These are phyloP conservation scores for Brachyptera putata DNA, from an alignment of 2,888 invertebrate genomes.

Conservation along the genomic window DNA sequence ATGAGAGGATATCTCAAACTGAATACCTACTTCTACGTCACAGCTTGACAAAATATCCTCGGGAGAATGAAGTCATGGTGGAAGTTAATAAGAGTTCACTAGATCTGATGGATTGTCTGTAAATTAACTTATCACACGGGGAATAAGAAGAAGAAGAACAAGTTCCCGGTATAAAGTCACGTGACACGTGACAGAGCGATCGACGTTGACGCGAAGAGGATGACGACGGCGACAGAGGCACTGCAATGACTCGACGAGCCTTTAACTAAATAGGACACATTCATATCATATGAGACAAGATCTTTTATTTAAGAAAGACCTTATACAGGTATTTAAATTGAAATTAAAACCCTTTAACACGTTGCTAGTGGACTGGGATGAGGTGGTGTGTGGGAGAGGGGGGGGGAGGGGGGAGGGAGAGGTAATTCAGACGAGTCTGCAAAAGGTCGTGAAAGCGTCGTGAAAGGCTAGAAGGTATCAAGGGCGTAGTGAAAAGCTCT, in stretches of 20 bases:
- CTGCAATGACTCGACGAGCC: slow-evolving; percentile 25
- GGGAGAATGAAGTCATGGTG: background rate
- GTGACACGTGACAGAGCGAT: slow-evolving; percentile 23
- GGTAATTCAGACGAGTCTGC: slow-evolving; percentile 2
- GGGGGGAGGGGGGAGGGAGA: background rate
- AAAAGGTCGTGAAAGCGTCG: background rate
- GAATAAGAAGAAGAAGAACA: slow-evolving; percentile 7
- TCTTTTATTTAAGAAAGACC: background rate
- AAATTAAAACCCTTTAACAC: slow-evolving; percentile 15
- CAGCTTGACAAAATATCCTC: slow-evolving; percentile 6
- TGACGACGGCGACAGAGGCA: slow-evolving; percentile 25
- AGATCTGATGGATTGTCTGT: slow-evolving; percentile 20
- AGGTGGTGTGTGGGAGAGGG: no score
- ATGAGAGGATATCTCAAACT: background rate
- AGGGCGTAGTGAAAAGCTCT: slow-evolving; percentile 1
- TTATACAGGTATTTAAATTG: slow-evolving; percentile 1
- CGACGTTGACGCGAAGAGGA: slow-evolving; percentile 20
- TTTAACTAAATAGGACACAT: slow-evolving; percentile 22
- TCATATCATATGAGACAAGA: background rate
- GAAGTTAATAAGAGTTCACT: slow-evolving; percentile 11
- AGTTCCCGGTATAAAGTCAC: slow-evolving; percentile 21
- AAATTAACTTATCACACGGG: slow-evolving; percentile 18
- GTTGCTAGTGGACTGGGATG: no score
- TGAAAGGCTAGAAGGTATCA: background rate
- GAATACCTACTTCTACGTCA: no score